Conservation (phyloP, 2,113 vertebrate genomes). For the Cheirogaleus medius region DNA sequence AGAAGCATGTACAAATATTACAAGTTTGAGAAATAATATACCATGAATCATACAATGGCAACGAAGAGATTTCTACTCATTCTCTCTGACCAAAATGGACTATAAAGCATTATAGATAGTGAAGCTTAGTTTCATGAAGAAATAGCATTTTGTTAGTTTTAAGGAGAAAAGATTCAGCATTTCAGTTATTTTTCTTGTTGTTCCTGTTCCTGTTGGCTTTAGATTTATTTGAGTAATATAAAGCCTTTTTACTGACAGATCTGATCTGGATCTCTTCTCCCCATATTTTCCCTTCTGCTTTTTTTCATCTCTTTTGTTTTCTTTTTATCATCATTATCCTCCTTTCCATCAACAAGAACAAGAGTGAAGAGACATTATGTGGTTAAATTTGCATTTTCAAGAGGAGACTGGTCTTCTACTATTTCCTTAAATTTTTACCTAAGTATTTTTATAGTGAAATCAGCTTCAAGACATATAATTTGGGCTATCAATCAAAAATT, state of each 20-base stretch:
- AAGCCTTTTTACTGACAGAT: background rate
- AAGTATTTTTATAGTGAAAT: conserved; percentile 14
- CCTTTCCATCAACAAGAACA: background rate
- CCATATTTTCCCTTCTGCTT: background rate
- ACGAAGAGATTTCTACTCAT: background rate
- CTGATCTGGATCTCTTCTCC: background rate
- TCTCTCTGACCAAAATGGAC: background rate
- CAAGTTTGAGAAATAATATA: background rate
- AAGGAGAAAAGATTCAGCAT: background rate
- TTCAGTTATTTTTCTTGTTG: background rate
- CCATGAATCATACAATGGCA: background rate
- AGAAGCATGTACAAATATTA: background rate
- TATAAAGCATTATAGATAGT: background rate
- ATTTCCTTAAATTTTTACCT: background rate
- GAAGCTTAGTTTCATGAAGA: background rate
- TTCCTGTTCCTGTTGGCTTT: background rate
- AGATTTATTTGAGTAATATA: background rate
- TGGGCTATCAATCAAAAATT: background rate
- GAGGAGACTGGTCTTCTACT: background rate
- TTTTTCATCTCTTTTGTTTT: background rate
- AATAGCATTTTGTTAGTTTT: background rate
- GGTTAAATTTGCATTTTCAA: background rate
- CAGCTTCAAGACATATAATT: background rate
- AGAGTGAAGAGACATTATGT: background rate
- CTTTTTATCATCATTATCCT: background rate